Evolutionary conservation across 2,113 vertebrate genomes (phyloP), one percentile per base, ranked within the genome.

Genomic region (Zosterops lateralis): DNA sequence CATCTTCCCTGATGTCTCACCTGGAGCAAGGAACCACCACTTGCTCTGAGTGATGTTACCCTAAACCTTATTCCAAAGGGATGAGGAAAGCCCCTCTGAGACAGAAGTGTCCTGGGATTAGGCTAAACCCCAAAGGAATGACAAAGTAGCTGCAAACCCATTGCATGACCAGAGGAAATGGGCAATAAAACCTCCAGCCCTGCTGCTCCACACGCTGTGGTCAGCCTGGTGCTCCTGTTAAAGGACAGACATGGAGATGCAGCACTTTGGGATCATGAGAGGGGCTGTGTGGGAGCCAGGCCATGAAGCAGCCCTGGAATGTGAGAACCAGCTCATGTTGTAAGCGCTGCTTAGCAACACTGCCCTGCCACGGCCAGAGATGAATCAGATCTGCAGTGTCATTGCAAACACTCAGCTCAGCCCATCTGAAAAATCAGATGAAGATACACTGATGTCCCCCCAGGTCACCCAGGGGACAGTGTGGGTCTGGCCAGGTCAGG

Each of bases 281-380:
- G 87, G 83, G 36, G 14, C 32, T 15, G 77, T 34, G 9, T 48
- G 86, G 45, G 77, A 95, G 94, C 66, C 91, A 85, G 94, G 89
- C 76, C 91, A 36, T 3, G 7, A 34, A 65, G 77, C 87, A 91
- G 73, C 28, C 91, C 75, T 0, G 15, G 84, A 50, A 80, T 75
- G 90, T 14, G 84, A 80, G 93, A 58, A 67, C 1, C 94, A 73
- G 89, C 81, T 89, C 58, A 0, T 82, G 91, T 4, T 95, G 87
- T 15, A 18, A 61, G 72, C 3, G 96, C 95, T 96, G 96, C 96
- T 94, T 96, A 96, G 96, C 96, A 96, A 97, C 96, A 66, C 84
- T 93, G 96, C 90, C 92, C 96, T 95, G 82, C 85, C n/a, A 85
- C 1, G 65, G 95, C 90, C 83, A 89, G 57, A 61, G 68, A 92